Evolutionary conservation across 1,140 invertebrate species (phyloP).

Genomic region (Drosophila albomicans): DNA sequence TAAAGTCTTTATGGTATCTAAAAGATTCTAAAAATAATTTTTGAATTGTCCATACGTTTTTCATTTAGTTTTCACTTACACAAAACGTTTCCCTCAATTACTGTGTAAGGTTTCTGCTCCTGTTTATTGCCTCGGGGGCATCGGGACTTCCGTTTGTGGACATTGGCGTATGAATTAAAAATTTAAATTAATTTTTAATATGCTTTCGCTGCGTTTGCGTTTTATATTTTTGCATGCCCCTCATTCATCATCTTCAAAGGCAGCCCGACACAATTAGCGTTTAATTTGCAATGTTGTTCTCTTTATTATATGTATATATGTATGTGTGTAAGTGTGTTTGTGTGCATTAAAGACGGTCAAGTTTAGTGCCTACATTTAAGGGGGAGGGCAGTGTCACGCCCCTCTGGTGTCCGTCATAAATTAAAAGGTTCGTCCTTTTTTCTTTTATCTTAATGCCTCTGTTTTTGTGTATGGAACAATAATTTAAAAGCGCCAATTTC

Average conservation of each 20-base stretch:
- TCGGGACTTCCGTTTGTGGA: constrained; percentile 31
- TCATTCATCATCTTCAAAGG: constrained; percentile 75
- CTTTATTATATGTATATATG: background rate
- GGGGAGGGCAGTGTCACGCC: background rate
- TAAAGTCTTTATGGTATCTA: no score
- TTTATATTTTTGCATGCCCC: background rate
- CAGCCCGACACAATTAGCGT: constrained; percentile 65
- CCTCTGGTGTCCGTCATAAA: constrained; percentile 58
- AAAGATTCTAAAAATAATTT: no score
- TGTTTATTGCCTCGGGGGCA: background rate
- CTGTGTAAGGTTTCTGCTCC: background rate
- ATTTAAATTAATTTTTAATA: constrained; percentile 80
- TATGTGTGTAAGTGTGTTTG: no score
- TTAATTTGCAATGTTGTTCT: constrained; percentile 64
- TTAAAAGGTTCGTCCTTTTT: constrained; percentile 55
- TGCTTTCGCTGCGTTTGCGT: constrained; percentile 26
- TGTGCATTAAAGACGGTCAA: constrained; percentile 27
- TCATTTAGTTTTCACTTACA: background rate
- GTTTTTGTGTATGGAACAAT: constrained; percentile 55
- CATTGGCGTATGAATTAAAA: constrained; percentile 64
- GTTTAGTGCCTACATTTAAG: constrained; percentile 25
- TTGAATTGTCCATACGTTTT: background rate
- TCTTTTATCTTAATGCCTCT: constrained; percentile 67
- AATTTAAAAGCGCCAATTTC: constrained; percentile 73
- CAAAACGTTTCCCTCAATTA: background rate